phyloP scores from a whole-genome alignment of 37 sponge, comb jelly and placozoan genomes.

The Oscarella lobularis region DNA sequence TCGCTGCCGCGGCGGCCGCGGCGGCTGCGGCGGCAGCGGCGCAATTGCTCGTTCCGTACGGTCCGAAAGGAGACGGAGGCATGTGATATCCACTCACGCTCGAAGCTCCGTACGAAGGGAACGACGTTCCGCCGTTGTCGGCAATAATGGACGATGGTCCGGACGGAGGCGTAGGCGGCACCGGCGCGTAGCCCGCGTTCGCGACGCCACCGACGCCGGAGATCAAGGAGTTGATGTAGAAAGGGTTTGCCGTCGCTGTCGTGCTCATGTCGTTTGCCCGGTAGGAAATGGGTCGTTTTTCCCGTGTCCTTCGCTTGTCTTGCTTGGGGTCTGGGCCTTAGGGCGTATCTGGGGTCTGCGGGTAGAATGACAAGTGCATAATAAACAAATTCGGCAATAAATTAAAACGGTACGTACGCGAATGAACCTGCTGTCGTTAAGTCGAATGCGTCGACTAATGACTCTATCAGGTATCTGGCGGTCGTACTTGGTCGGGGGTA shows the following conservation, averaged over 20 bases:
- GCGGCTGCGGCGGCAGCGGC: background rate
- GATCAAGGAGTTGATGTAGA: background rate
- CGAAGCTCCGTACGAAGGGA: no score
- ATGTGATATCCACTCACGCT: no score
- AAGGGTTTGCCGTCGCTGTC: background rate
- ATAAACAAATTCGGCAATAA: background rate
- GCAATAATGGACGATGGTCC: no score
- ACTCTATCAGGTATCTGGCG: no score
- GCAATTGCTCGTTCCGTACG: no score
- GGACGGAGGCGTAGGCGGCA: background rate
- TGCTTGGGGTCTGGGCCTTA: background rate
- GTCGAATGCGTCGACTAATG: no score
- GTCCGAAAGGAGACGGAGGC: no score
- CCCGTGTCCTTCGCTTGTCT: background rate
- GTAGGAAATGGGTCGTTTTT: background rate
- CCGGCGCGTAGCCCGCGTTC: background rate
- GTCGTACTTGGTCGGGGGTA: no score
- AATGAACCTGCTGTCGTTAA: no score
- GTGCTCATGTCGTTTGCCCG: background rate
- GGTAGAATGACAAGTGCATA: background rate
- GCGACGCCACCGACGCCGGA: background rate
- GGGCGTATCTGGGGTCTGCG: background rate
- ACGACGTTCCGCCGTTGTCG: no score
- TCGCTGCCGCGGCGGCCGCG: background rate
- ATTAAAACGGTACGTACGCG: no score